phyloP scores from a whole-genome alignment of 37 sponge, comb jelly and placozoan species.

The Ianthella basta region DNA sequence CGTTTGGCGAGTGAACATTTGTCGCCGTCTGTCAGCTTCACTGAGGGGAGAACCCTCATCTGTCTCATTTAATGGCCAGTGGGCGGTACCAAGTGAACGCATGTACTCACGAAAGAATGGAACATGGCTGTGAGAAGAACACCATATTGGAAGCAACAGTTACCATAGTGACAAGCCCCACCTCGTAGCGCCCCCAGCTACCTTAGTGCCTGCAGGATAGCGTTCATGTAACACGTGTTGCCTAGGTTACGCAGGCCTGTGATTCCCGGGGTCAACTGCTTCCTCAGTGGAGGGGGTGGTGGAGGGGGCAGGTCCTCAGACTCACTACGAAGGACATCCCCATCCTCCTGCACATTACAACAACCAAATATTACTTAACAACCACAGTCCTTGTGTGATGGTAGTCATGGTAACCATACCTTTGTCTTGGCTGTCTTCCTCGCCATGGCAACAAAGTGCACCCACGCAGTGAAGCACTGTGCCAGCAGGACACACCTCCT shows the following conservation, averaged over 20 bases:
- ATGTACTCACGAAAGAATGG: conserved; percentile 62
- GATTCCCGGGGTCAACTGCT: conserved; percentile 62
- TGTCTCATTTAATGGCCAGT: background rate
- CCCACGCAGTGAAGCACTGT: background rate
- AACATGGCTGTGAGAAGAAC: conserved; percentile 48
- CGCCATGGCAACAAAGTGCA: conserved; percentile 14
- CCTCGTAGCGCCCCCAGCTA: background rate
- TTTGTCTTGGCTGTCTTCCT: background rate
- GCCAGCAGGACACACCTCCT: background rate
- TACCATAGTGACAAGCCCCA: background rate
- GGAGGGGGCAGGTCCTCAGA: conserved; percentile 8
- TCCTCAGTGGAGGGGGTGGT: conserved; percentile 20
- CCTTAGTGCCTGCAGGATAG: conserved; percentile 78
- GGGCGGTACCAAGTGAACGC: conserved; percentile 42
- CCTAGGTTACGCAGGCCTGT: conserved; percentile 85
- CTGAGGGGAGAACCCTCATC: background rate
- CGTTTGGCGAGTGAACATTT: conserved; percentile 65
- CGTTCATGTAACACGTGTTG: conserved; percentile 89
- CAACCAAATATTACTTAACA: no score
- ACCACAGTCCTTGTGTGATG: no score
- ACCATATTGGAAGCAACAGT: background rate
- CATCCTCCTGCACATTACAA: no score
- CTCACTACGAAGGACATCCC: no score
- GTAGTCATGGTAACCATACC: no score
- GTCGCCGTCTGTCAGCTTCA: background rate